Percentiles rank a stretch among this genome's conserved stretches.
phyloP scores from a whole-genome alignment of 2,888 invertebrate species.

The Urechis unicinctus region DNA sequence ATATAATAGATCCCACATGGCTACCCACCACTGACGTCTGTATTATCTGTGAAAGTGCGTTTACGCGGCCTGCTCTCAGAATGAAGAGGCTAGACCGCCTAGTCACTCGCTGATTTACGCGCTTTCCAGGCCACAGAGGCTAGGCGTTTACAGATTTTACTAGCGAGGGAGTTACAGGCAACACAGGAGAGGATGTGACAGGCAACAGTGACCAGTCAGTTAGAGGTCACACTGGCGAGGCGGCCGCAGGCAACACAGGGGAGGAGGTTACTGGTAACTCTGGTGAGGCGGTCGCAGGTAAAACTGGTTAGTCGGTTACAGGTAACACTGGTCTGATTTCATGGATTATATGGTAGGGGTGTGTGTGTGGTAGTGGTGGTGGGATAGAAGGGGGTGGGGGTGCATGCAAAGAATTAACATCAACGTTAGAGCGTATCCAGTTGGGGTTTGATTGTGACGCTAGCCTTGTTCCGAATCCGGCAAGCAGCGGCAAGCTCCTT shows the following conservation, averaged over 20 bases:
- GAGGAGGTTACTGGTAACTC: neutral
- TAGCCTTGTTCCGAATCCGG: conserved; percentile 40
- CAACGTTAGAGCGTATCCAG: too few relatives aligned
- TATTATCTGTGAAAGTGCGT: conserved; percentile 74
- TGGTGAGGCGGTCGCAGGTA: neutral
- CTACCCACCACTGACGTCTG: too few relatives aligned
- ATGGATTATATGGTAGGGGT: too few relatives aligned
- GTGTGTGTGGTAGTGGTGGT: too few relatives aligned
- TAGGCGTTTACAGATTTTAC: conserved; percentile 63
- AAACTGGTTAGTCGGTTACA: too few relatives aligned
- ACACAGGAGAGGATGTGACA: conserved; percentile 81
- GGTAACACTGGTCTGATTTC: too few relatives aligned
- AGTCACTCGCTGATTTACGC: conserved; percentile 89
- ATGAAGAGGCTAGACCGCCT: conserved; percentile 86
- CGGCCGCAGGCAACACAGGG: conserved; percentile 70
- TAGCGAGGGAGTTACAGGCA: too few relatives aligned
- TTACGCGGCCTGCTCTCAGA: conserved; percentile 86
- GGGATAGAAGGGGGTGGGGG: too few relatives aligned
- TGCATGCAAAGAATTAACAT: too few relatives aligned
- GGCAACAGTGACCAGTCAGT: conserved; percentile 73
- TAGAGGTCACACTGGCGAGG: conserved; percentile 79
- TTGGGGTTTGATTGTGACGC: conserved; percentile 41
- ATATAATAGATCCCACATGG: neutral
- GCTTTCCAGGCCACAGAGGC: conserved; percentile 88
- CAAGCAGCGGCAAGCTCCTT: conserved; percentile 38